Evolutionary conservation across 2,888 invertebrate species (phyloP), one percentile per base, ranked within the genome.

Genomic region (Tiliacea citrago): DNA sequence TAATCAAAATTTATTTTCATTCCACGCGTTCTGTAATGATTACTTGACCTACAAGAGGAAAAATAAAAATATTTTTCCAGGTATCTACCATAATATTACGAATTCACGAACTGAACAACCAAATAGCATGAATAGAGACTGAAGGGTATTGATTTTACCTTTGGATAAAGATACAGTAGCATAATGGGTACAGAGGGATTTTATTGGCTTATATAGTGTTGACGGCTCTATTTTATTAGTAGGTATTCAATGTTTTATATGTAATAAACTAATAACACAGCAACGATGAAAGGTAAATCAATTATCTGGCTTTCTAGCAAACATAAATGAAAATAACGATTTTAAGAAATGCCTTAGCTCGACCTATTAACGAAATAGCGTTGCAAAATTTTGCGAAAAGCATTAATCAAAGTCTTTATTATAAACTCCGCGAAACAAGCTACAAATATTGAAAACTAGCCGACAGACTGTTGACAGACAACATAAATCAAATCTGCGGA

Each of bases 401-500:
- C 49, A 71, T 82, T 77, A 51, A 75, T 77, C 71, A 75, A 77
- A 60, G 42, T 60, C 61, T 61, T 58, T 82, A 61, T 45, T 57
- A 74, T 53, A 66, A 73, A 72, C 47, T 42, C n/a, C 21, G 49
- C 55, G 9, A 47, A 62, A 75, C 57, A 63, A 68, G 49, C 51
- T 61, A 68, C 63, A 69, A 69, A 57, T 83, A 76, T 72, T 68
- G 75, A 81, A 73, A 68, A 60, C 58, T 47, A 39, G 18, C 69
- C 42, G 68, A 72, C 73, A 79, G 76, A 65, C 68, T 39, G 73
- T 62, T 79, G 74, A 79, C 65, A 77, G 69, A 77, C 68, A 58
- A 71, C 72, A 82, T 82, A 77, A 84, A 87, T 81, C 68, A 78
- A 84, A 79, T 69, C 68, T 45, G 45, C 13, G 12, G 13, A 68